phyloP scores from a whole-genome alignment of 2,888 invertebrate species.

The Luperina testacea region DNA sequence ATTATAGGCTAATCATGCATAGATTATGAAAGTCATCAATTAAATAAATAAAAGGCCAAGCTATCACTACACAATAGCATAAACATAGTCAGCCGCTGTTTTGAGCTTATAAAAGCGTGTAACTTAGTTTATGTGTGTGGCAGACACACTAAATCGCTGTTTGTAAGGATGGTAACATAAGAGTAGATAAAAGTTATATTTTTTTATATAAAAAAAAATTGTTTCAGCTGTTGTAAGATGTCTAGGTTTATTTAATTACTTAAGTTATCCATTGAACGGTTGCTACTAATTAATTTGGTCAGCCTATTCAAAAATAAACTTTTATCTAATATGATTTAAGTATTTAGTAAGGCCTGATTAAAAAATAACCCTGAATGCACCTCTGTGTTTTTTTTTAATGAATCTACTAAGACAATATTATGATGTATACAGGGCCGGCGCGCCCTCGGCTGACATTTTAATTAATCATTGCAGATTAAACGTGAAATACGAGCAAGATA shows the following conservation, averaged over 20 bases:
- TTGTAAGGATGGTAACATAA: neutral
- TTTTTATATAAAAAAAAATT: neutral
- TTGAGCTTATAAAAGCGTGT: neutral
- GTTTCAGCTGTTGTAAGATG: neutral
- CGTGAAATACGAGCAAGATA: constrained; percentile 82
- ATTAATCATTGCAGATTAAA: constrained; percentile 89
- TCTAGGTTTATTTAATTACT: neutral
- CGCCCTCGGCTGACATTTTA: constrained; percentile 81
- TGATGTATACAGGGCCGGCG: constrained; percentile 79
- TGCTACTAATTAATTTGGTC: neutral
- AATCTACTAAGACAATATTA: constrained; percentile 79
- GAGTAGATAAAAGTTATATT: neutral
- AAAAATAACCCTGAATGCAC: constrained; percentile 66
- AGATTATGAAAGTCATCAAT: no score
- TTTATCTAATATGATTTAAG: neutral
- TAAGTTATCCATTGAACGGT: neutral
- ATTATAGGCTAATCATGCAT: no score
- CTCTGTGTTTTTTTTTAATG: constrained; percentile 74
- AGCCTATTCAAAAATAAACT: neutral
- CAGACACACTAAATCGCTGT: no score
- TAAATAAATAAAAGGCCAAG: neutral
- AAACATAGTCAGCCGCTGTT: neutral
- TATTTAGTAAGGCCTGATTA: neutral
- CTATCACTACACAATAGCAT: neutral
- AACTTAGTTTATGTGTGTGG: neutral